Conservation (phyloP, 2,888 invertebrate genomes). For the Orchesellides sinensis region DNA sequence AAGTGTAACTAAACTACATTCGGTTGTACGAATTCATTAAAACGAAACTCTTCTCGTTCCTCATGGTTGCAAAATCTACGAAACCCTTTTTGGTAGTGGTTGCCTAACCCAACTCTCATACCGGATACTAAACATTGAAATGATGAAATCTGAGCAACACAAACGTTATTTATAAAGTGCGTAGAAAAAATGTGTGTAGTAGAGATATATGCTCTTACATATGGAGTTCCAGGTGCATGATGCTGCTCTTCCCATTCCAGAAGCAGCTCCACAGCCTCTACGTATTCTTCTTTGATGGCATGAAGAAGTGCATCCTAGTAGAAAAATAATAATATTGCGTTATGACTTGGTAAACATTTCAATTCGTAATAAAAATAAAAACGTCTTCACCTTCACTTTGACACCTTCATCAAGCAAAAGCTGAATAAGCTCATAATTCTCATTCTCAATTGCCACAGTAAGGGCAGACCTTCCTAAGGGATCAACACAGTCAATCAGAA, state of each 20-base stretch:
- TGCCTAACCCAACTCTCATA: no score
- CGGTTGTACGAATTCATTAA: no score
- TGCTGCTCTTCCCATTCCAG: slow-evolving; percentile 92
- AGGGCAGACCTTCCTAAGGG: slow-evolving; percentile 95
- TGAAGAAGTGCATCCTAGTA: slow-evolving; percentile 91
- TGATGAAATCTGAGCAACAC: no score
- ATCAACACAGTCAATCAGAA: slow-evolving; percentile 97
- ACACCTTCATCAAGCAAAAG: slow-evolving; percentile 89
- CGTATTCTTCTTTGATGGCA: slow-evolving; percentile 98
- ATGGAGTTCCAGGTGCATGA: slow-evolving; percentile 86
- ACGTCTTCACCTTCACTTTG: slow-evolving; percentile 83
- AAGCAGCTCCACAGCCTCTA: slow-evolving; percentile 96
- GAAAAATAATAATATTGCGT: neutral
- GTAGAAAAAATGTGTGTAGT: neutral
- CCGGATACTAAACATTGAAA: no score
- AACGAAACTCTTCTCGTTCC: no score
- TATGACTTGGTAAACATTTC: neutral
- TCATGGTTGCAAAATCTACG: no score
- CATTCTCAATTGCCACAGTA: slow-evolving; percentile 97
- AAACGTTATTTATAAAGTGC: neutral
- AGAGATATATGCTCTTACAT: slow-evolving; percentile 81
- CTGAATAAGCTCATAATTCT: slow-evolving; percentile 95
- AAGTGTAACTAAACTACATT: no score
- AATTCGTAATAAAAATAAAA: neutral
- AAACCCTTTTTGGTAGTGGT: no score